Conservation (phyloP, 2,113 vertebrate species). For the Rhynchopsitta pachyrhyncha region DNA sequence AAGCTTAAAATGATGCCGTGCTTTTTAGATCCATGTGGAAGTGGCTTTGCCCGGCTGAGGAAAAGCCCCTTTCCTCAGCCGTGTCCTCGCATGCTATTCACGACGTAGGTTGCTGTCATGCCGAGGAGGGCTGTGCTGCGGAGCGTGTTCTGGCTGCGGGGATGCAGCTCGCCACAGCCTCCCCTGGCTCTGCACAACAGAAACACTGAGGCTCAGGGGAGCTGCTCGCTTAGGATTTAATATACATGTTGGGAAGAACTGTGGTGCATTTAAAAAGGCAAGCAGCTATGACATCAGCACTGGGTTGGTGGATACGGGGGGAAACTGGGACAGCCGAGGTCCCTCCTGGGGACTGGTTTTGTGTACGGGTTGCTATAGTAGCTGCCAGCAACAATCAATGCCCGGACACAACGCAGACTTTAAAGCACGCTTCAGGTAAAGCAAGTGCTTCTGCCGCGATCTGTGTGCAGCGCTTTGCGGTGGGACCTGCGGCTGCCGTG, state of each 20-base stretch:
- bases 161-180: rapidly evolving
- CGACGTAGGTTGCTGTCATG: neutral
- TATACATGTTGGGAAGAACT: neutral
- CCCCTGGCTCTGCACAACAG: neutral
- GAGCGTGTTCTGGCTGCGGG: rapidly evolving
- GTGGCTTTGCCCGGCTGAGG: neutral
- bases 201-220: neutral
- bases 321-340: neutral
- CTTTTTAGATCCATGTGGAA: neutral
- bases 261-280: neutral
- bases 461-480: neutral
- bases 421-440: rapidly evolving
- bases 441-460: neutral
- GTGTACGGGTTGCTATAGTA: constrained; percentile 52
- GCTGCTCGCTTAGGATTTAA: neutral
- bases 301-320: neutral
- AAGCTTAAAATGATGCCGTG: rapidly evolving
- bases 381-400: neutral
- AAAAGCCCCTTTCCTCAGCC: neutral
- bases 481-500: neutral
- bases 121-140: neutral
- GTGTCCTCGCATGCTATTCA: neutral
- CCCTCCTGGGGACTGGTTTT: neutral
- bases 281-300: neutral
- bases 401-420: neutral